Conservation (phyloP, 2,797 vertebrate species). For the Enteromius argenteus region DNA sequence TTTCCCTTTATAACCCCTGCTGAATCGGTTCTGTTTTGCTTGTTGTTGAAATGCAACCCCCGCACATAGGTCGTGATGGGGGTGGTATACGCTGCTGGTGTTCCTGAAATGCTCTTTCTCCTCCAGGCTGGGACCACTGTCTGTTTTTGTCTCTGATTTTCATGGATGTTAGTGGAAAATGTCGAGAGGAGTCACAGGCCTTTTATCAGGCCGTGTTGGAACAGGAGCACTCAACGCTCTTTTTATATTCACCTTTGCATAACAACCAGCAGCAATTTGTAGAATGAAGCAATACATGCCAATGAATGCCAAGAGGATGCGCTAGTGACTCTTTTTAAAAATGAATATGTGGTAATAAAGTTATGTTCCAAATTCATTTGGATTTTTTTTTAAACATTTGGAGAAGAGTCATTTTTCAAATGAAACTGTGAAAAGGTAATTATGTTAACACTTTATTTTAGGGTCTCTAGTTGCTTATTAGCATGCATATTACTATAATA, state of each 20-base stretch:
- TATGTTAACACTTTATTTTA: background rate
- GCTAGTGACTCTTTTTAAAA: constrained; percentile 27
- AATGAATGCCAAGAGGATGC: constrained; percentile 35
- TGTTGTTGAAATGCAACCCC: constrained; percentile 66
- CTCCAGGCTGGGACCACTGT: constrained; percentile 60
- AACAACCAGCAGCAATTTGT: constrained; percentile 63
- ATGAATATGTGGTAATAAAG: constrained; percentile 52
- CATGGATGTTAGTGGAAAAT: constrained; percentile 65
- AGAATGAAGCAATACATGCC: constrained; percentile 50
- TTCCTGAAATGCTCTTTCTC: constrained; percentile 60
- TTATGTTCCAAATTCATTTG: background rate
- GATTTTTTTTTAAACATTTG: constrained; percentile 64
- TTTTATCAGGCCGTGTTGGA: constrained; percentile 58
- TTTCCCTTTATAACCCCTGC: constrained; percentile 61
- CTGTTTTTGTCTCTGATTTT: constrained; percentile 69
- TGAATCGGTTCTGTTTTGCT: constrained; percentile 65
- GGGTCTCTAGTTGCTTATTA: too few relatives aligned
- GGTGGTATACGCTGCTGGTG: constrained; percentile 63
- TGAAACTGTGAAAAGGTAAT: background rate
- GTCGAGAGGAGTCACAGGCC: constrained; percentile 59
- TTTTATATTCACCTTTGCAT: constrained; percentile 64
- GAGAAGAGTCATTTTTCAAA: background rate
- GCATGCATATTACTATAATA: too few relatives aligned
- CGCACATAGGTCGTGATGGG: constrained; percentile 62
- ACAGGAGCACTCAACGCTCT: constrained; percentile 35